Evolutionary conservation across 2,888 invertebrate genomes (phyloP).

Genomic region (Lasioglossum calceatum): DNA sequence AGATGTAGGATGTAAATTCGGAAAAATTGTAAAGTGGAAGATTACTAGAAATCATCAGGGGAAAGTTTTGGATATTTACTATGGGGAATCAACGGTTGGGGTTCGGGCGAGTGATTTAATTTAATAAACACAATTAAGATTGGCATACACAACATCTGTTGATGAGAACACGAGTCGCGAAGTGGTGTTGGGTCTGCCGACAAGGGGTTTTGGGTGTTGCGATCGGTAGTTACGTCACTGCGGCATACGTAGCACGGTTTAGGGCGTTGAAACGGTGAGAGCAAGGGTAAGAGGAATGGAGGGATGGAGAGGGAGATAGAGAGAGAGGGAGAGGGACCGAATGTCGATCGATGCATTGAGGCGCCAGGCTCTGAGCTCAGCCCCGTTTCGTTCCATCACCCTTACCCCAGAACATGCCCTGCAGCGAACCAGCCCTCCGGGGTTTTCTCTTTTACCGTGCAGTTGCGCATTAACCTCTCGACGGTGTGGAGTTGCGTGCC

Average conservation of each 20-base stretch:
- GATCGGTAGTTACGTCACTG: constrained; percentile 43
- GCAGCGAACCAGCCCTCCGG: constrained; percentile 68
- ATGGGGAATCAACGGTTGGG: not conserved
- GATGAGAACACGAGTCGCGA: not conserved
- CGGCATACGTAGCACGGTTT: constrained; percentile 37
- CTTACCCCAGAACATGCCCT: constrained; percentile 64
- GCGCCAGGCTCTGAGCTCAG: constrained; percentile 79
- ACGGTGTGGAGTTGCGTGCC: constrained; percentile 47
- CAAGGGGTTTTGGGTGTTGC: not conserved
- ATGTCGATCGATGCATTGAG: constrained; percentile 80
- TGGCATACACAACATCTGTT: not conserved
- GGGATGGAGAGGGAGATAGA: not conserved
- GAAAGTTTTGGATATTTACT: not conserved
- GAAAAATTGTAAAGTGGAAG: not conserved
- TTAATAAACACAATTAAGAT: not conserved
- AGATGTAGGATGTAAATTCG: not conserved
- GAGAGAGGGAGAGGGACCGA: constrained; percentile 51
- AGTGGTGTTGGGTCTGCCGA: not conserved
- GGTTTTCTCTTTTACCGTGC: constrained; percentile 62
- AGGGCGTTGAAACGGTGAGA: constrained; percentile 53
- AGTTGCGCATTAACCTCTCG: constrained; percentile 72
- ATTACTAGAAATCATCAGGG: not conserved
- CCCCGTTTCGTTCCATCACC: constrained; percentile 69
- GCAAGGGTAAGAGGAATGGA: not conserved
- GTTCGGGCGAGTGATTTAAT: not conserved